Base-by-base conservation (phyloP, 2,113 vertebrate genomes). In the Puma concolor region DNA sequence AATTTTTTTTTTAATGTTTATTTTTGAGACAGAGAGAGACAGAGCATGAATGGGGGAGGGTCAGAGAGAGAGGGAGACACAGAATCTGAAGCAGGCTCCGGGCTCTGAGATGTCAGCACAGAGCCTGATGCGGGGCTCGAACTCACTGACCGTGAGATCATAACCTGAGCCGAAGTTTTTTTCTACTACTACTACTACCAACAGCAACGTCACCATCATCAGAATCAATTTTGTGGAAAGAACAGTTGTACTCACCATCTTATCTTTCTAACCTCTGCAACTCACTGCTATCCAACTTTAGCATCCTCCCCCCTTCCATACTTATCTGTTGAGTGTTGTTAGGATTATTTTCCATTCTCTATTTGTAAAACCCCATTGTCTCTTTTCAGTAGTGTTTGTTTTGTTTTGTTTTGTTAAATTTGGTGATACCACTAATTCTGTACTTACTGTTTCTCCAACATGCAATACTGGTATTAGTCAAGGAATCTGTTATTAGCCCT, bases 321-420 rank as follows among this genome's bases (percentile, higher is more conserved):
- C 16, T 74, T 44, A 29, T 29, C 27, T 44, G 4, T 44, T 87
- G 60, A 88, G 1, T 72, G 13, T 54, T 64, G 8, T 67, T 67
- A 84, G 21, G 4, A 44, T 79, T 41, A 41, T 29, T 36, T 41
- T 67, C 80, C 16, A 13, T 4, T 12, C 29, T 82, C 72, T n/a
- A 4, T 72, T 94, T 85, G 10, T 64, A 76, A 86, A 82, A 64
- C 4, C 3, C 13, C 23, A 7, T 64, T 10, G 12, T 14, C 9
- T 54, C 41, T n/a, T 41, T 48, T 38, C n/a, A 31, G 12, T n/a
- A 44, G 44, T 9, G 44, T 44, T 44, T 44, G 44, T 44, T 44
- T 44, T 44, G 44, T 92, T 94, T 84, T 80, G 41, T 85, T 81
- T 31, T 63, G 52, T 48, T 84, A 72, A 64, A 69, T 38, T 66